Evolutionary conservation across 2,113 vertebrate species (phyloP).

Genomic region (Festucalex cinctus): DNA sequence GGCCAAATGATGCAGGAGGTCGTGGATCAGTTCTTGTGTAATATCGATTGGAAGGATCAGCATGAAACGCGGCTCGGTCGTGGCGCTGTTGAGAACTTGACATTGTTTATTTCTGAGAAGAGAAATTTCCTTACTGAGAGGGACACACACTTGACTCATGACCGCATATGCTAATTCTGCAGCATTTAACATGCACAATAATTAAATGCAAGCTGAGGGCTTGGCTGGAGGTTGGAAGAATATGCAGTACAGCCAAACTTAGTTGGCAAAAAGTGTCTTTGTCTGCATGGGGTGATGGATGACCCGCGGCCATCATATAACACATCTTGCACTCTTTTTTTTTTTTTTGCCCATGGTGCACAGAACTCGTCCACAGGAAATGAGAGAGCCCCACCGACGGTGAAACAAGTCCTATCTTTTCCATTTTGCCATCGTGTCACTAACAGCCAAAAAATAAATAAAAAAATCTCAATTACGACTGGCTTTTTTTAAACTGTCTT

Average conservation of each 20-base stretch:
- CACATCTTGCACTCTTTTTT: constrained; percentile 32
- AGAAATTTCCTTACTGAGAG: not conserved
- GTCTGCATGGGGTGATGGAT: constrained; percentile 50
- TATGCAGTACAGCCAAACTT: constrained; percentile 15
- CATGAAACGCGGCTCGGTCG: constrained; percentile 21
- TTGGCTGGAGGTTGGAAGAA: too few relatives aligned
- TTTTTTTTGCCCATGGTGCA: constrained; percentile 57
- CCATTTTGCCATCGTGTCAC: constrained; percentile 43
- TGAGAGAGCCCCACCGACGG: constrained; percentile 46
- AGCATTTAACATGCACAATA: not conserved
- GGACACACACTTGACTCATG: not conserved
- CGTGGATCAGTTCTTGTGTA: constrained; percentile 39
- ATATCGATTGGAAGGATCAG: constrained; percentile 37
- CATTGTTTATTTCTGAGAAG: constrained; percentile 20
- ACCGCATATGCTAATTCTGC: constrained; percentile 4
- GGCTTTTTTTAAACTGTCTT: not conserved
- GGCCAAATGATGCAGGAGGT: constrained; percentile 26
- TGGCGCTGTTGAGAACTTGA: constrained; percentile 24
- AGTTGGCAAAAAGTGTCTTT: constrained; percentile 27
- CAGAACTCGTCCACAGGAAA: constrained; percentile 60
- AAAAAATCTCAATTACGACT: not conserved
- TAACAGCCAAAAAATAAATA: not conserved
- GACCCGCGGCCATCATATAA: constrained; percentile 45
- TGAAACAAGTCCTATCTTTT: constrained; percentile 51
- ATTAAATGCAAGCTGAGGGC: constrained; percentile 12